These are phyloP conservation scores for Megalops atlanticus DNA, from an alignment of 2,113 vertebrate genomes.

Conservation along the genomic window DNA sequence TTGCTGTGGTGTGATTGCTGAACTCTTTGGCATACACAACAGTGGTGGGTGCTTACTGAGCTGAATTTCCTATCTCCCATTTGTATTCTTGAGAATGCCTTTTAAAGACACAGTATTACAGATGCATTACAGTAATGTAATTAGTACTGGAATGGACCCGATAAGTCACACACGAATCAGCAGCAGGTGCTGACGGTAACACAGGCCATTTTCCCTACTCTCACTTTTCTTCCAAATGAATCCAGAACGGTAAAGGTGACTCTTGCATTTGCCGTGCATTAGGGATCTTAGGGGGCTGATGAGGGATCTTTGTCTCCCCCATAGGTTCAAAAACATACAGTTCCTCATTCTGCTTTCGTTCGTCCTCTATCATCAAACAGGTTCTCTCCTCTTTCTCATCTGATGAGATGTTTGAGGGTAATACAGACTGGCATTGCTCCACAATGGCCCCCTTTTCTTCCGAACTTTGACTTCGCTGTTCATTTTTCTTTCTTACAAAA, in stretches of 20 bases:
- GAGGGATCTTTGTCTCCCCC: conserved; percentile 64
- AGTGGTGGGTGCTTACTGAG: neutral
- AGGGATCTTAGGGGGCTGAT: conserved; percentile 7
- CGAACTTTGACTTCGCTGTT: no score
- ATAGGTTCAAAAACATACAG: conserved; percentile 61
- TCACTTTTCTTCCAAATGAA: neutral
- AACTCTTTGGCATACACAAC: neutral
- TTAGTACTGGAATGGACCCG: neutral
- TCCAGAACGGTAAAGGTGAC: neutral
- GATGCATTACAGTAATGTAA: neutral
- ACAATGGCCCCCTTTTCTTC: no score
- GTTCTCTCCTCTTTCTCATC: neutral
- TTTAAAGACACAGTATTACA: no score
- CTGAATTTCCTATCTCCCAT: neutral
- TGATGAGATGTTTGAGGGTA: neutral
- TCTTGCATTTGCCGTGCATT: neutral
- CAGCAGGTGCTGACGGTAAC: neutral
- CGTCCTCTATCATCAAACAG: neutral
- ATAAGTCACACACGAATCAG: neutral
- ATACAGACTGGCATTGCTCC: no score
- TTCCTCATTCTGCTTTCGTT: conserved; percentile 41
- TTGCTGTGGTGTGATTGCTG: neutral
- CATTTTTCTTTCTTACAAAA: no score
- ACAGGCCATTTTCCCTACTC: neutral
- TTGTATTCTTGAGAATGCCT: no score